These are phyloP conservation scores for Muscicapa comitata DNA, from an alignment of 2,797 vertebrate genomes.

Conservation along the genomic window DNA sequence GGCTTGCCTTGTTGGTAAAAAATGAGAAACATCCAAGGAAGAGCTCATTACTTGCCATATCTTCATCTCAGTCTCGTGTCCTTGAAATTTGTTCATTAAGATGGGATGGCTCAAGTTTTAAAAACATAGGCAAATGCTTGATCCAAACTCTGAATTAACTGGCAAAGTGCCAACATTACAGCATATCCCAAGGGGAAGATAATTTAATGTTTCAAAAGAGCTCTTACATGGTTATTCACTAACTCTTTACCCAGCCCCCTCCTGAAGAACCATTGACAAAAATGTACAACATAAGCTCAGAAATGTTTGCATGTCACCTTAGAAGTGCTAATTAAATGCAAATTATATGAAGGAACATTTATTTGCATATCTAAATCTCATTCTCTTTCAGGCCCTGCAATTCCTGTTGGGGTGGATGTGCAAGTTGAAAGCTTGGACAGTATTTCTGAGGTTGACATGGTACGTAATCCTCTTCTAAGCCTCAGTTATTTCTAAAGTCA, in stretches of 20 bases:
- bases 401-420: slow-evolving; percentile 93
- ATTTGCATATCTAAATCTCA: slow-evolving; percentile 28
- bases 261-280: background rate
- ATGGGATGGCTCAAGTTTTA: background rate
- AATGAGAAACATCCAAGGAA: background rate
- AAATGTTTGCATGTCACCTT: background rate
- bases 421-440: slow-evolving; percentile 96
- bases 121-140: background rate
- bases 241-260: background rate
- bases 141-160: background rate
- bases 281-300: background rate
- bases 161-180: background rate
- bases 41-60: background rate
- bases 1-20: background rate
- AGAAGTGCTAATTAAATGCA: background rate
- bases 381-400: slow-evolving; percentile 85
- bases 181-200: background rate
- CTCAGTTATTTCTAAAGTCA: background rate
- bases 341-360: background rate
- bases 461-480: slow-evolving; percentile 55
- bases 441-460: slow-evolving; percentile 98
- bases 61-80: background rate
- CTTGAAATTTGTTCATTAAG: background rate
- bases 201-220: background rate
- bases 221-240: background rate